Evolutionary conservation across 2,888 invertebrate species (phyloP).

Genomic region (Halictus ligatus): DNA sequence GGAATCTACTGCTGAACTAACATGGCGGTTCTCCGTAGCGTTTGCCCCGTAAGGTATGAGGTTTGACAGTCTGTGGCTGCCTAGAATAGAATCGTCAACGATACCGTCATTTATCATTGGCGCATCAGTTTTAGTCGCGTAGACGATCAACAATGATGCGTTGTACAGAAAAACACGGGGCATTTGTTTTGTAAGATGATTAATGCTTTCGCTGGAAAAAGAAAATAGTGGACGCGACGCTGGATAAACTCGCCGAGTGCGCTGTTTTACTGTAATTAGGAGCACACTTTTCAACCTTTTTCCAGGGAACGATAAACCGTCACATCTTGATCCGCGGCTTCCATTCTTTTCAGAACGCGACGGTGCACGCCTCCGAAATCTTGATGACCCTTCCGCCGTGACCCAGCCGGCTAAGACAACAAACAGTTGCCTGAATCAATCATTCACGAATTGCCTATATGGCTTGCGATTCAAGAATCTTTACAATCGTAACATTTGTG

Average conservation of each 20-base stretch:
- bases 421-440: neutral
- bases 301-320: constrained; percentile 70
- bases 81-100: constrained; percentile 63
- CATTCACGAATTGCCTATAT: neutral
- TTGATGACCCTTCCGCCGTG: constrained; percentile 22
- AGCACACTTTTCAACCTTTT: constrained; percentile 80
- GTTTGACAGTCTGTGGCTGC: constrained; percentile 22
- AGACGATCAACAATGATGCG: constrained; percentile 29
- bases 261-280: constrained; percentile 82
- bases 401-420: neutral
- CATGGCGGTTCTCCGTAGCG: constrained; percentile 41
- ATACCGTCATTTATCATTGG: constrained; percentile 53
- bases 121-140: constrained; percentile 46
- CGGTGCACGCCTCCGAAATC: constrained; percentile 25
- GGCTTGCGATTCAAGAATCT: neutral
- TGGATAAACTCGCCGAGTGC: constrained; percentile 74
- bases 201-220: constrained; percentile 73
- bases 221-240: constrained; percentile 78
- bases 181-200: constrained; percentile 74
- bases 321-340: constrained; percentile 54
- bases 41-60: constrained; percentile 32
- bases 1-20: constrained; percentile 26
- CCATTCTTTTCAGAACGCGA: constrained; percentile 37
- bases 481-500: neutral
- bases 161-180: constrained; percentile 44